Evolutionary conservation across 2,113 vertebrate genomes (phyloP).

Genomic region (Psittacara wagleri): DNA sequence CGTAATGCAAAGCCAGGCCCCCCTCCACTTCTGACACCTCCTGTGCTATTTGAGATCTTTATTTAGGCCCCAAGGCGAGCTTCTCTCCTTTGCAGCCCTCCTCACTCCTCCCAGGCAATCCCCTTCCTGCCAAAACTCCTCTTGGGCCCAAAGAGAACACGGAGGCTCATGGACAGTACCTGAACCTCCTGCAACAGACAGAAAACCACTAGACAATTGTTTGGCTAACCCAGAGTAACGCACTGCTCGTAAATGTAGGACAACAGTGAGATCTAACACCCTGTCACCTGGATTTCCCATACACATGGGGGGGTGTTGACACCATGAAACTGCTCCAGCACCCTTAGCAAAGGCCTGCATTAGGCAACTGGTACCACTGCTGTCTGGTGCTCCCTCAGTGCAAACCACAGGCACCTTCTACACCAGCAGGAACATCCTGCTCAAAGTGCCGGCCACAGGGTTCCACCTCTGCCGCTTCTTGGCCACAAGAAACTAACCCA

Average conservation of each 20-base stretch:
- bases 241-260: not conserved
- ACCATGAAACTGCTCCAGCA: not conserved
- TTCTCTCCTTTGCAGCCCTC: not conserved
- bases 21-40: not conserved
- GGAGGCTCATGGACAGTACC: not conserved
- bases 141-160: accelerated
- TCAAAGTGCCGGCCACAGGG: accelerated
- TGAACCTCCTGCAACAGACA: not conserved
- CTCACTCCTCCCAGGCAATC: not conserved
- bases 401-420: accelerated
- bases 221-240: not conserved
- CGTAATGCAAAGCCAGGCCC: not conserved
- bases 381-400: not conserved
- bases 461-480: not conserved
- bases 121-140: not conserved
- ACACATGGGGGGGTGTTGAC: not conserved
- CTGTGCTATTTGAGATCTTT: not conserved
- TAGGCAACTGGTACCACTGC: not conserved
- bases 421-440: accelerated
- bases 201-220: not conserved
- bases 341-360: accelerated
- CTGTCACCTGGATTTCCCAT: not conserved
- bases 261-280: not conserved
- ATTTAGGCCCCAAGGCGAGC: accelerated
- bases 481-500: not conserved